Percentiles rank a stretch among this genome's conserved stretches.
phyloP scores from a whole-genome alignment of 2,113 vertebrate species.

The Nothoprocta perdicaria region DNA sequence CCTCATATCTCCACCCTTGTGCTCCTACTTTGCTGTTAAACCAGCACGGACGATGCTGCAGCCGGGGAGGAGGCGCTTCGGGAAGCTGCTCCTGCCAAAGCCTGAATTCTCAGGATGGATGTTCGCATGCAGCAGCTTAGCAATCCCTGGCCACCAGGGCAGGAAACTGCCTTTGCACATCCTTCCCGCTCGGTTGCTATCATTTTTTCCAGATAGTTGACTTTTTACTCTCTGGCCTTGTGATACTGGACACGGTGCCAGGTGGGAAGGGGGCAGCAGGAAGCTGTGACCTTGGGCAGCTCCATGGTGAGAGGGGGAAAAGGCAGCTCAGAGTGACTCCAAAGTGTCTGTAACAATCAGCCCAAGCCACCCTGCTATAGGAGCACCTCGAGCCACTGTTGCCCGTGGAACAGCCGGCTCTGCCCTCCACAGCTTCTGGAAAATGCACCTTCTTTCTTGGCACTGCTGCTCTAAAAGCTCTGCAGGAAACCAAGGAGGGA shows the following conservation, averaged over 20 bases:
- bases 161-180: neutral
- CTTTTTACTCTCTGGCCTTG: neutral
- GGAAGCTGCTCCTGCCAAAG: neutral
- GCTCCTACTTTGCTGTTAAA: neutral
- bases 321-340: neutral
- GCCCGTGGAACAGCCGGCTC: neutral
- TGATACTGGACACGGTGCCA: neutral
- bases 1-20: neutral
- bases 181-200: neutral
- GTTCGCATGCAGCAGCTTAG: neutral
- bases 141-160: neutral
- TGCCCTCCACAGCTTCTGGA: neutral
- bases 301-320: neutral
- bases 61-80: neutral
- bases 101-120: neutral
- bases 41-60: neutral
- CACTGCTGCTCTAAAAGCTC: neutral
- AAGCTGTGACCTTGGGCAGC: neutral
- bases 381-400: neutral
- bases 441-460: neutral
- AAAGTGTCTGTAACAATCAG: neutral
- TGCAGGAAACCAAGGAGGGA: neutral
- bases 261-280: neutral
- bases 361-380: neutral
- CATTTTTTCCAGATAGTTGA: neutral